Evolutionary conservation across 2,888 invertebrate genomes (phyloP), one percentile per base, ranked within the genome.

Genomic region (Vanessa cardui): DNA sequence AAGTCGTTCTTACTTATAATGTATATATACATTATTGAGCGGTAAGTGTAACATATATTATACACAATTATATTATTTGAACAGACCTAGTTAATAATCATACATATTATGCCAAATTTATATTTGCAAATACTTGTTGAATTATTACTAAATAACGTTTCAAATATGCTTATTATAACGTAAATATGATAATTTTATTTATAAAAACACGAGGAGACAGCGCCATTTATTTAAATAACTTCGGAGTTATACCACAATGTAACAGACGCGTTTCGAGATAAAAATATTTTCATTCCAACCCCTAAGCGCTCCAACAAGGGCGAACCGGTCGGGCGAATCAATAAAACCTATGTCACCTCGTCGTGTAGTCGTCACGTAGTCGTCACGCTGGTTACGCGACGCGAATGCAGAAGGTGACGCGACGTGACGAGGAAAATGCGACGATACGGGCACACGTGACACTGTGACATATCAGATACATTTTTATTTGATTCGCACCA

Each of bases 261-360:
- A 18, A 45, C 50, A 45, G 9, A 56, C 18, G 31, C n/a, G 16
- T n/a, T 33, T 54, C 20, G 49, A 39, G 21, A n/a, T 45, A 49
- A 49, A 64, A 67, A 70, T 62, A 46, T 62, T 67, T 58, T 33
- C n/a, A 50, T 50, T 39, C 64, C 47, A 33, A 54, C 54, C 60
- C 65, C 60, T 44, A 33, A 67, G 58, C 58, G 60, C 45, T 44
- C 12, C 47, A 56, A 58, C 64, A 62, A 31, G 52, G 65, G 66
- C 62, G 56, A 64, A 33, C 33, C 56, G 50, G 52, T 58, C 61
- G 54, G 62, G 63, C 63, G 47, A 68, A 69, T 72, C 72, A 69
- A 71, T 73, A 73, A 71, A 61, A 62, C 68, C 66, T 67, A 69
- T 66, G 73, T 69, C 69, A 70, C 71, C 68, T 71, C 73, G 72